A percentile compares a stretch with the other conserved stretches of the same genome.
These are phyloP conservation scores for Brassicogethes aeneus DNA, from an alignment of 2,888 invertebrate species.

Conservation along the genomic window DNA sequence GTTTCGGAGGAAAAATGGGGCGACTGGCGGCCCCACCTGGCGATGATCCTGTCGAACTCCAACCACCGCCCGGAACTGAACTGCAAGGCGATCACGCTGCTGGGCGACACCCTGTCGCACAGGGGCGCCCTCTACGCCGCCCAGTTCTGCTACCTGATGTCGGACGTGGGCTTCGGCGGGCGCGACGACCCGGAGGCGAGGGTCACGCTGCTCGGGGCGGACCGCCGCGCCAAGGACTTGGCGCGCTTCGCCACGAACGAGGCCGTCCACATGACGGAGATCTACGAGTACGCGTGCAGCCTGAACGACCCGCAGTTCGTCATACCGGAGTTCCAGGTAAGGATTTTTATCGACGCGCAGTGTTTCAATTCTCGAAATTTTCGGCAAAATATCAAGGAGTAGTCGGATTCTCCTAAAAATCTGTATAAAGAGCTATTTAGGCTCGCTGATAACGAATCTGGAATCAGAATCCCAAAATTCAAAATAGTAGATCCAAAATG, in stretches of 20 bases:
- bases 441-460: too few species aligned
- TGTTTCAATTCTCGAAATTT: too few species aligned
- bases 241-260: slow-evolving; percentile 65
- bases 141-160: slow-evolving; percentile 93
- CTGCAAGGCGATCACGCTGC: slow-evolving; percentile 63
- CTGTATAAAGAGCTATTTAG: too few species aligned
- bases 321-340: slow-evolving; percentile 66
- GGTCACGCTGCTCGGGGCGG: slow-evolving; percentile 72
- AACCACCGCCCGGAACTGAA: slow-evolving; percentile 68
- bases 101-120: slow-evolving; percentile 62
- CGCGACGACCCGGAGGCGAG: slow-evolving; percentile 49
- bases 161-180: slow-evolving; percentile 51
- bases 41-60: slow-evolving; percentile 87
- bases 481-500: too few species aligned
- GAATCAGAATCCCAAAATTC: too few species aligned
- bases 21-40: slow-evolving; percentile 95
- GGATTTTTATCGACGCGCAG: too few species aligned
- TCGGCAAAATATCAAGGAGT: too few species aligned
- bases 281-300: slow-evolving; percentile 87
- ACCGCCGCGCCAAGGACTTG: slow-evolving; percentile 56
- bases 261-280: slow-evolving; percentile 89
- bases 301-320: slow-evolving; percentile 66
- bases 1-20: slow-evolving; percentile 68
- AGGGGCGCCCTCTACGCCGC: slow-evolving; percentile 83
- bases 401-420: too few species aligned